Evolutionary conservation across 2,797 vertebrate genomes (phyloP).

Genomic region (Stomatorhinus walkeri): DNA sequence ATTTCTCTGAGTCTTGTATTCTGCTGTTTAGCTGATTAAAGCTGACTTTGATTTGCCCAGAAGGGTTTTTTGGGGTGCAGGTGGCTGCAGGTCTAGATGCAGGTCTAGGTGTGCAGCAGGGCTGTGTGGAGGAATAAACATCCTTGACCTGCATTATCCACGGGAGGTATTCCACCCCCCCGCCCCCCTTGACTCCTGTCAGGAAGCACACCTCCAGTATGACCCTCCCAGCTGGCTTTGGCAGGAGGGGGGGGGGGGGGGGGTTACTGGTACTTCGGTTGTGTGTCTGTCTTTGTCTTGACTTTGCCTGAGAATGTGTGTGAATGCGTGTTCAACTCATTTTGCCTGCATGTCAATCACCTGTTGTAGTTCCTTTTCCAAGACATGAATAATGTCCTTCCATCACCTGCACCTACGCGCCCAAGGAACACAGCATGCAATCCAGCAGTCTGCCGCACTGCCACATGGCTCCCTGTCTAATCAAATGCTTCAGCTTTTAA

Average conservation of each 20-base stretch:
- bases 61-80: neutral
- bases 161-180: neutral
- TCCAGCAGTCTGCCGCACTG: neutral
- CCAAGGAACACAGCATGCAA: neutral
- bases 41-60: neutral
- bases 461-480: neutral
- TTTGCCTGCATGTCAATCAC: neutral
- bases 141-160: slow-evolving; percentile 6
- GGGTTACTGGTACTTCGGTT: neutral
- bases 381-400: neutral
- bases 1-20: neutral
- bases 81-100: neutral
- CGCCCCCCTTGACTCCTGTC: neutral
- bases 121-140: neutral
- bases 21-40: neutral
- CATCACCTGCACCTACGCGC: neutral
- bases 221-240: neutral
- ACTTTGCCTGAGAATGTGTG: neutral
- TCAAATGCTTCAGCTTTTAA: neutral
- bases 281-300: slow-evolving; percentile 6
- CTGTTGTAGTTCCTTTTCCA: neutral
- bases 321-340: neutral
- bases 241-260: neutral
- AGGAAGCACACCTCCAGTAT: neutral
- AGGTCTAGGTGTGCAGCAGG: neutral